phyloP scores from a whole-genome alignment of 2,888 invertebrate genomes.

The Dasypogon diadema region DNA sequence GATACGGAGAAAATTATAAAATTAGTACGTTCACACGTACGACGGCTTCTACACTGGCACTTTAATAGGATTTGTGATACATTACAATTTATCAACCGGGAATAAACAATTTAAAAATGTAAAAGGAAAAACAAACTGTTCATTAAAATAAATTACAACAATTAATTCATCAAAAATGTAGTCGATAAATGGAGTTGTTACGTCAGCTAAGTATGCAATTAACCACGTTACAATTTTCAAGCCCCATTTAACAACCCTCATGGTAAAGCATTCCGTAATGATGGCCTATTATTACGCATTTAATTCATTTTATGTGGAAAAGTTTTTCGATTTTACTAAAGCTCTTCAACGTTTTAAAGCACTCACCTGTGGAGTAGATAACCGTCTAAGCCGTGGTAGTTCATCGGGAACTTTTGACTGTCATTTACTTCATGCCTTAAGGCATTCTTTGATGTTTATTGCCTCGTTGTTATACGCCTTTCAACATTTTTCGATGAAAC shows the following conservation, averaged over 20 bases:
- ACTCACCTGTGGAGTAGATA: constrained; percentile 25
- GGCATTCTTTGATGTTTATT: constrained; percentile 32
- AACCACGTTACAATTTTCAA: neutral
- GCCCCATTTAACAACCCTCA: neutral
- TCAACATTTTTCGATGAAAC: constrained; percentile 1
- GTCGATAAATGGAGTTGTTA: too few species aligned
- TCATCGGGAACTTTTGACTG: constrained; percentile 28
- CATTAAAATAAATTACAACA: too few species aligned
- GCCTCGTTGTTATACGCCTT: neutral
- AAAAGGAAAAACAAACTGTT: too few species aligned
- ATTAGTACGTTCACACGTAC: too few species aligned
- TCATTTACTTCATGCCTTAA: constrained; percentile 22
- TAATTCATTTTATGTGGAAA: constrained; percentile 26
- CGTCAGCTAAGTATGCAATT: too few species aligned
- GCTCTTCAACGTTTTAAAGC: neutral
- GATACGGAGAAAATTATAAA: too few species aligned
- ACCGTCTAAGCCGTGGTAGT: constrained; percentile 2
- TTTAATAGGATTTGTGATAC: too few species aligned
- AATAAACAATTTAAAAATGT: too few species aligned
- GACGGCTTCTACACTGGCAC: too few species aligned
- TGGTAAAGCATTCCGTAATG: constrained; percentile 3
- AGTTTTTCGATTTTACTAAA: constrained; percentile 7
- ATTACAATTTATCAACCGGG: too few species aligned
- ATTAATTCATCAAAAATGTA: too few species aligned
- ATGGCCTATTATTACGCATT: constrained; percentile 17